Conservation (phyloP, 2,888 invertebrate species). For the Cantharis nigra region DNA sequence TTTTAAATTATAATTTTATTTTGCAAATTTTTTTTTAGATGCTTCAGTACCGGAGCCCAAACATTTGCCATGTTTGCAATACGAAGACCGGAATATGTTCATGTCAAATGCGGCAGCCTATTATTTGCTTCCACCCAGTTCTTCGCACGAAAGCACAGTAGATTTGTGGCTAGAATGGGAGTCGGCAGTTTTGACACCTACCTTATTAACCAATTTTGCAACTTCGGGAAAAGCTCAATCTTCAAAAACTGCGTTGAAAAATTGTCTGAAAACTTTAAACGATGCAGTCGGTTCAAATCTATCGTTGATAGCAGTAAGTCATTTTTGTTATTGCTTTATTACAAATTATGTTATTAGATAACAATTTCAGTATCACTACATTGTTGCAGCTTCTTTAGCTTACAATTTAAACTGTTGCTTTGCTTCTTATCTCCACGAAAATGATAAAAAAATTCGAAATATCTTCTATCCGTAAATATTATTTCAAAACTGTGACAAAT, state of each 20-base stretch:
- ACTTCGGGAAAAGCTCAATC: constrained; percentile 59
- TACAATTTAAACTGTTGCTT: neutral
- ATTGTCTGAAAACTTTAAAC: constrained; percentile 64
- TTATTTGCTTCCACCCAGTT: constrained; percentile 60
- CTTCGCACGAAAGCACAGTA: constrained; percentile 50
- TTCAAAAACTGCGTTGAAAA: constrained; percentile 61
- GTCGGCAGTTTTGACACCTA: constrained; percentile 63
- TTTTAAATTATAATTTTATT: no score
- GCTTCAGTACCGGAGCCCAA: constrained; percentile 56
- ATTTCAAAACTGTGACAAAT: neutral
- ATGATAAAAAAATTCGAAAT: neutral
- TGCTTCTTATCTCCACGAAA: neutral
- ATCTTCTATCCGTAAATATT: neutral
- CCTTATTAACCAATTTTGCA: constrained; percentile 59
- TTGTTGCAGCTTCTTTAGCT: neutral
- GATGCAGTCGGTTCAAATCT: constrained; percentile 57
- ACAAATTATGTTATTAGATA: neutral
- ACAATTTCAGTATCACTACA: neutral
- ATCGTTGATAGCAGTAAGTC: constrained; percentile 65
- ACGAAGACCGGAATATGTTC: constrained; percentile 67
- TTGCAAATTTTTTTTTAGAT: constrained; percentile 12
- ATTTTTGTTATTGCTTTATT: constrained; percentile 19
- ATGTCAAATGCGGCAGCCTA: constrained; percentile 73
- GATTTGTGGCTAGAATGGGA: constrained; percentile 71
- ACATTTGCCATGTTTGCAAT: constrained; percentile 69